phyloP scores from a whole-genome alignment of 2,113 vertebrate species.

The Lampris megalopsis region DNA sequence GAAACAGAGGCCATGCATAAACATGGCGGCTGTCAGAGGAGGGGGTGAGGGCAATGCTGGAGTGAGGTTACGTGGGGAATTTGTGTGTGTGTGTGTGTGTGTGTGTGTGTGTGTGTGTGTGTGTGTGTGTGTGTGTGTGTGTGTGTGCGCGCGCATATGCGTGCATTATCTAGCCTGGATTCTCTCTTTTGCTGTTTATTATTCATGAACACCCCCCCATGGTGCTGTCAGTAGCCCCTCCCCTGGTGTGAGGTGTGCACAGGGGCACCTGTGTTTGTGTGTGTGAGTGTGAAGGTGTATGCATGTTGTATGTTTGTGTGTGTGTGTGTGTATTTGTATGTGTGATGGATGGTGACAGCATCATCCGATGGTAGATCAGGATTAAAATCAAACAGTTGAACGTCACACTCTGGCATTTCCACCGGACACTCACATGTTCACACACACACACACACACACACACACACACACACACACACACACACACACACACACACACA shows the following conservation, averaged over 20 bases:
- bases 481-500: conserved; percentile 7
- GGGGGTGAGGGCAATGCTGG: conserved; percentile 83
- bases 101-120: not conserved
- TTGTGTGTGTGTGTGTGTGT: not conserved
- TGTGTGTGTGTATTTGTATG: conserved; percentile 20
- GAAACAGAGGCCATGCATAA: conserved; percentile 99
- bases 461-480: not conserved
- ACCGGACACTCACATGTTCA: conserved; percentile 53
- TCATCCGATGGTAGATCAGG: conserved; percentile 92
- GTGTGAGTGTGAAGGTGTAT: conserved; percentile 12
- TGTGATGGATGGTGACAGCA: conserved; percentile 93
- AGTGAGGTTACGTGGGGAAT: conserved; percentile 66
- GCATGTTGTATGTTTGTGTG: conserved; percentile 22
- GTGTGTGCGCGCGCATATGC: conserved; percentile 35
- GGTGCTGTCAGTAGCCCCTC: conserved; percentile 96
- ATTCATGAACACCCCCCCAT: conserved; percentile 91
- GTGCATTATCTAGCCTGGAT: conserved; percentile 82
- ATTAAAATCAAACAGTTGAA: conserved; percentile 92
- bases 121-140: not conserved
- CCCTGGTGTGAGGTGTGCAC: conserved; percentile 59
- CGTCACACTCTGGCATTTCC: conserved; percentile 76
- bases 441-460: conserved; percentile 32
- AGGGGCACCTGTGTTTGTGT: conserved; percentile 5
- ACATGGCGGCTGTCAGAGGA: conserved; percentile 85
- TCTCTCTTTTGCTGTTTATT: conserved; percentile 94